These are phyloP conservation scores for Gadopsis marmoratus DNA, from an alignment of 2,797 vertebrate species.

Conservation along the genomic window DNA sequence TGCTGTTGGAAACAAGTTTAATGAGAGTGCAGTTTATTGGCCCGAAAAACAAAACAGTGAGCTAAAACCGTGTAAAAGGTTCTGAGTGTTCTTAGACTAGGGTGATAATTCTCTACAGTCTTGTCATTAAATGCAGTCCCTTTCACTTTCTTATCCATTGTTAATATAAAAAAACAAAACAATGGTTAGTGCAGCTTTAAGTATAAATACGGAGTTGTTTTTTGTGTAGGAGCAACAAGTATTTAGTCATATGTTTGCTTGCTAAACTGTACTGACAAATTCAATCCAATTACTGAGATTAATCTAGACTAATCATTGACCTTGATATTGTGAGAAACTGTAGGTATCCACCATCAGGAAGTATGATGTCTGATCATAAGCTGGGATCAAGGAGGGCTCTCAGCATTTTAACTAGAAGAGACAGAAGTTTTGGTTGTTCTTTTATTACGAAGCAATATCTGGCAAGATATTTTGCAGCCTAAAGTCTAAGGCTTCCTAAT, in stretches of 20 bases:
- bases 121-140: background rate
- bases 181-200: background rate
- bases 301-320: background rate
- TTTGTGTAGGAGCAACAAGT: background rate
- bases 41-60: background rate
- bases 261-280: constrained; percentile 1
- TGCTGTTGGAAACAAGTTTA: background rate
- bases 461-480: constrained; percentile 4
- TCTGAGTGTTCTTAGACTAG: background rate
- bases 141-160: background rate
- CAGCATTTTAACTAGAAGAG: constrained; percentile 7
- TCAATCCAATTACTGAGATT: background rate
- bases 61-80: background rate
- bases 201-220: background rate
- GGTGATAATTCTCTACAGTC: background rate
- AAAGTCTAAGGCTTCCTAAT: constrained; percentile 56
- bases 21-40: background rate
- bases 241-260: background rate
- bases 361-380: background rate
- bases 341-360: constrained; percentile 1
- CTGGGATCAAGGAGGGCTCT: background rate
- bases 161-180: background rate
- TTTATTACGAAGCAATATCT: constrained; percentile 28
- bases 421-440: constrained; percentile 25
- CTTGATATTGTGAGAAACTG: constrained; percentile 17